Conservation (phyloP, 1,140 invertebrate genomes). For the Megalonaias nervosa region DNA sequence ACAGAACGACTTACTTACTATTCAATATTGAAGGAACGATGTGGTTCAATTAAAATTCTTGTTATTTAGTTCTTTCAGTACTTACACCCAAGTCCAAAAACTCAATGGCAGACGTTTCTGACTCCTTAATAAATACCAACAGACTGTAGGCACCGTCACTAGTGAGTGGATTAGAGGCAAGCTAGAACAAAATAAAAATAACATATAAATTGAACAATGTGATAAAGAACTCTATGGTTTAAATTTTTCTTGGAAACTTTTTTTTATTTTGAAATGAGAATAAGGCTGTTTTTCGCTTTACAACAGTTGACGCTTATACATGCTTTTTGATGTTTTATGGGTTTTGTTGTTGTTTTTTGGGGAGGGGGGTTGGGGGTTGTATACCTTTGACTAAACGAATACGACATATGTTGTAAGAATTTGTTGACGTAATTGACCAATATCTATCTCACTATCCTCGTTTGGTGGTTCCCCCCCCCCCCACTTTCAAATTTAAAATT, state of each 20-base stretch:
- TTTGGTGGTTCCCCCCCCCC: no score
- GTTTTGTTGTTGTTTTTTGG: no score
- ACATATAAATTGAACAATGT: neutral
- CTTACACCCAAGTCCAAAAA: conserved; percentile 52
- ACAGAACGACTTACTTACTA: neutral
- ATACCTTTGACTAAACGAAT: no score
- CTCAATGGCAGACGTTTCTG: conserved; percentile 31
- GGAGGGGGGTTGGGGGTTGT: no score
- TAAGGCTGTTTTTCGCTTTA: neutral
- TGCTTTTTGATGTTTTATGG: no score
- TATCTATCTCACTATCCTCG: no score
- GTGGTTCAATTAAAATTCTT: neutral
- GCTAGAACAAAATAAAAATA: conserved; percentile 33
- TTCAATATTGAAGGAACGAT: neutral
- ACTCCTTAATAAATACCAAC: conserved; percentile 41
- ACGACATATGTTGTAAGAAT: neutral
- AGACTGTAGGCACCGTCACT: conserved; percentile 41
- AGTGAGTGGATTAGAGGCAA: conserved; percentile 59
- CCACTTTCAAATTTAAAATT: no score
- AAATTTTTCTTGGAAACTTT: neutral
- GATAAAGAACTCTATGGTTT: no score
- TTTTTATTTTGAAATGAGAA: neutral
- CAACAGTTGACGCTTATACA: neutral
- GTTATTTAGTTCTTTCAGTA: neutral
- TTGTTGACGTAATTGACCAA: neutral